Conservation (phyloP, 2,888 invertebrate genomes). For the Tipula vernalis region DNA sequence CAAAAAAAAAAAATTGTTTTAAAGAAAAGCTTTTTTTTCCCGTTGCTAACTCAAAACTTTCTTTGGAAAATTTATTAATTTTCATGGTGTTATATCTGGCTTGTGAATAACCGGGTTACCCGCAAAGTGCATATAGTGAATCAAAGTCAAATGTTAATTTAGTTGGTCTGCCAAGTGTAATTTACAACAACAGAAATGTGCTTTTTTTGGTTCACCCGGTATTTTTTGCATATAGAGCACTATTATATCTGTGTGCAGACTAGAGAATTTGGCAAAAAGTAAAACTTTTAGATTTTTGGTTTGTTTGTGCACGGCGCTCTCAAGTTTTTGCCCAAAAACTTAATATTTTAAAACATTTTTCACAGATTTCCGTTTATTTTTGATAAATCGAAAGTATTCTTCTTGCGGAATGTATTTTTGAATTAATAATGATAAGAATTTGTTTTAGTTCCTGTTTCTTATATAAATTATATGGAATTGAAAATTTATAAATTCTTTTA, state of each 20-base stretch:
- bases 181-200: not conserved
- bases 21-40: not conserved
- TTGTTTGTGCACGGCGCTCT: not conserved
- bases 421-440: not conserved
- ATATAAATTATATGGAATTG: not conserved
- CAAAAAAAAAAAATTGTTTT: not conserved
- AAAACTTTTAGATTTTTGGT: not conserved
- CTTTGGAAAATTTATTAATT: not conserved
- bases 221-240: not conserved
- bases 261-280: not conserved
- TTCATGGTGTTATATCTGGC: not conserved
- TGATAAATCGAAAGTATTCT: not conserved
- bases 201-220: not conserved
- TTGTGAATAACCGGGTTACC: not conserved
- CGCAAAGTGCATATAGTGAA: not conserved
- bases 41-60: not conserved
- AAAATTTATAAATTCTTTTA: not conserved
- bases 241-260: not conserved
- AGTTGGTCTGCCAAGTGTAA: too few species aligned
- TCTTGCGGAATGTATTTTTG: not conserved
- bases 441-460: not conserved
- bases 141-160: too few species aligned
- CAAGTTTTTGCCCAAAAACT: not conserved
- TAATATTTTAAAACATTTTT: not conserved
- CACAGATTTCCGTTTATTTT: not conserved